Conservation (phyloP, 2,797 vertebrate genomes). For the Columba guinea region DNA sequence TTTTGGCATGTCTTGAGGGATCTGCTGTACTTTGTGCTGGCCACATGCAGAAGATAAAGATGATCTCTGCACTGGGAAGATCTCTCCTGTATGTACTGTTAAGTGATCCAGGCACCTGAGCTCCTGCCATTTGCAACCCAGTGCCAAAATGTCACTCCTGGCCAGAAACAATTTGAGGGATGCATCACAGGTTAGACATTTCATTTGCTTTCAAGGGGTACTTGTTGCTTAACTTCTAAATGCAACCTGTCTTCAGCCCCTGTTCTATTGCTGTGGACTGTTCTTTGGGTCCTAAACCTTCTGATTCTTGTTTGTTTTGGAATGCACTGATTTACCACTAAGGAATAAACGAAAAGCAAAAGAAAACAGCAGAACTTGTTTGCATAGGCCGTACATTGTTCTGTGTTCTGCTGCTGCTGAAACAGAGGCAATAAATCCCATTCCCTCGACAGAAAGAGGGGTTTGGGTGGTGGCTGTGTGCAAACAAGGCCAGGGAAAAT, state of each 20-base stretch:
- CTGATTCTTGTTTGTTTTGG: constrained; percentile 26
- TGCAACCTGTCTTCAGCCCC: background rate
- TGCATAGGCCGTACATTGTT: constrained; percentile 33
- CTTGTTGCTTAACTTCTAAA: background rate
- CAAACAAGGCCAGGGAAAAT: background rate
- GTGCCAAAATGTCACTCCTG: background rate
- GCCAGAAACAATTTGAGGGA: background rate
- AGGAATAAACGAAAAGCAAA: constrained; percentile 41
- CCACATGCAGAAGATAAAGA: fast-evolving
- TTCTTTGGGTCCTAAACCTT: background rate
- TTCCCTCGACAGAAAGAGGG: background rate
- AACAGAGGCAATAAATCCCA: constrained; percentile 22
- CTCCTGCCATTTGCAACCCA: background rate
- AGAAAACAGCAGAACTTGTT: constrained; percentile 11
- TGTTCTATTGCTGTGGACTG: background rate
- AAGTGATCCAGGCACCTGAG: background rate
- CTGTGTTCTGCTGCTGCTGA: constrained; percentile 12
- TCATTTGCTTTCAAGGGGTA: background rate
- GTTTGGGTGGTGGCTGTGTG: constrained; percentile 17
- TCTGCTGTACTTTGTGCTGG: background rate
- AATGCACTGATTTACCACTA: background rate
- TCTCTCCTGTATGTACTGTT: background rate
- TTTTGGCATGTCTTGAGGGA: background rate
- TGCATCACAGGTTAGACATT: constrained; percentile 7
- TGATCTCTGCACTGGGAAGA: fast-evolving